phyloP scores from a whole-genome alignment of 2,797 vertebrate genomes.

The Cossypha dichroa region DNA sequence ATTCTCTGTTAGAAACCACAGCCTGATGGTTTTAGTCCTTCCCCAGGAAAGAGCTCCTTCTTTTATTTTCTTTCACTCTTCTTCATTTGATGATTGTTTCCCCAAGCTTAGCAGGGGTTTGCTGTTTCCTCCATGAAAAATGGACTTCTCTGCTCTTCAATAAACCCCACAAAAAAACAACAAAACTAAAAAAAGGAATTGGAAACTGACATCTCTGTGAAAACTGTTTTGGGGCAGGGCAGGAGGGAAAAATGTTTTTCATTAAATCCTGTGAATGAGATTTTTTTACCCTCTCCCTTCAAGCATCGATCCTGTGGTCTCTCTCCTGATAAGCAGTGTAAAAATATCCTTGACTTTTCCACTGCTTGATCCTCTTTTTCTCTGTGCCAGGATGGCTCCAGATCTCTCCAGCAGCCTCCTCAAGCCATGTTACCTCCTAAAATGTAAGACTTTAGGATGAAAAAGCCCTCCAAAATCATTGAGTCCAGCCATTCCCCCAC shows the following conservation, averaged over 20 bases:
- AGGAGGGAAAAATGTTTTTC: neutral
- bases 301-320: neutral
- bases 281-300: neutral
- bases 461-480: neutral
- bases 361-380: neutral
- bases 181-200: neutral
- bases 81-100: neutral
- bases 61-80: neutral
- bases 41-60: neutral
- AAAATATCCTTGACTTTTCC: neutral
- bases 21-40: neutral
- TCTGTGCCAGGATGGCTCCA: neutral
- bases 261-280: neutral
- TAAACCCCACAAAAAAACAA: neutral
- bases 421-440: rapidly evolving
- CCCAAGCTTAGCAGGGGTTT: neutral
- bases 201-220: neutral
- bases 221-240: neutral
- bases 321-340: neutral
- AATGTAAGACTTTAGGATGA: neutral
- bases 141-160: neutral
- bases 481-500: neutral
- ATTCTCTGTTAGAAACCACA: neutral
- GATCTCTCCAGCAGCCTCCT: neutral
- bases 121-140: neutral